These are phyloP conservation scores for Tauraco hartlaubi DNA, from an alignment of 2,797 vertebrate species.

Conservation along the genomic window DNA sequence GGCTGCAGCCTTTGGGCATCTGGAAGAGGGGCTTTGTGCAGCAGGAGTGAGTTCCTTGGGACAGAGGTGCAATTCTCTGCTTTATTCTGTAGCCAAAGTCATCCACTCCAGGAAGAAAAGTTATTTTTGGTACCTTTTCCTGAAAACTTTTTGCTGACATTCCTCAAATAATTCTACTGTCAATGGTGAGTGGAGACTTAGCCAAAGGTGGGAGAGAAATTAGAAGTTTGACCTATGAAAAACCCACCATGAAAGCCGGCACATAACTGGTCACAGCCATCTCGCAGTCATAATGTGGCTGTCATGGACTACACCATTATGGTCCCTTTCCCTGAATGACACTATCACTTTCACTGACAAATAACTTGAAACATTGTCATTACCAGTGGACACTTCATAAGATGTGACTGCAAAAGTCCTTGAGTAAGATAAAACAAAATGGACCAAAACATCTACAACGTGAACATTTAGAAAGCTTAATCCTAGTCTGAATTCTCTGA, in stretches of 20 bases:
- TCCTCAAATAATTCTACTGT: not conserved
- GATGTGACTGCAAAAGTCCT: not conserved
- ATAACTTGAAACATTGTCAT: not conserved
- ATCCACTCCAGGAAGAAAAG: not conserved
- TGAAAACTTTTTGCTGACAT: not conserved
- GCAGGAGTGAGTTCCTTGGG: not conserved
- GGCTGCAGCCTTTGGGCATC: not conserved
- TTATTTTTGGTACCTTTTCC: not conserved
- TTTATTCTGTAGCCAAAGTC: not conserved
- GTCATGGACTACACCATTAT: rapidly evolving
- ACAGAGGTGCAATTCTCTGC: not conserved
- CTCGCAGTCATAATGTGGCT: not conserved
- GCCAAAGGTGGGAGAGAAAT: not conserved
- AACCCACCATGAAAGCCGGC: not conserved
- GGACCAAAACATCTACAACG: not conserved
- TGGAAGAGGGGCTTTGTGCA: not conserved
- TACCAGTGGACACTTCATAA: not conserved
- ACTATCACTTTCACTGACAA: not conserved
- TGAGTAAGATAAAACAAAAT: not conserved
- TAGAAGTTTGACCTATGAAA: not conserved
- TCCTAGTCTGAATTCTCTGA: not conserved
- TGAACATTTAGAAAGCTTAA: not conserved
- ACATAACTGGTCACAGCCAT: not conserved
- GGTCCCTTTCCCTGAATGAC: not conserved
- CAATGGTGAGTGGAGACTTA: not conserved